Evolutionary conservation across 1,140 invertebrate genomes (phyloP), one percentile per base, ranked within the genome.

Genomic region (Brachionus rotundiformis): DNA sequence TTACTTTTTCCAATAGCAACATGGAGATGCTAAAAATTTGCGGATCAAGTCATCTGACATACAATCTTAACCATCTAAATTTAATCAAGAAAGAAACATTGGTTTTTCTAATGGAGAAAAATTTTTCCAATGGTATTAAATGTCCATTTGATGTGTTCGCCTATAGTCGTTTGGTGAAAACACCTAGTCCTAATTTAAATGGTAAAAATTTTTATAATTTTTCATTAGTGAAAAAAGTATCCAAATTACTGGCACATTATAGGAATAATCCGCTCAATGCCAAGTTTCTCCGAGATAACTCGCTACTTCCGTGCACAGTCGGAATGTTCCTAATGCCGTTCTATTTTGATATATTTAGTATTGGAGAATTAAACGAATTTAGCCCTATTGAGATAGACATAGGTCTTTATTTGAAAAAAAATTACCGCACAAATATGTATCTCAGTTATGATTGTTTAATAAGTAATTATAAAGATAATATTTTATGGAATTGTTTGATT

Each of bases 291-390:
- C 19, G 47, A 54, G 36, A 63, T 7, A 59, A 59, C 16, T 33
- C 16, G 8, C 29, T 79, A 23, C 23, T 79, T 23, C 76, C 76
- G 3, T 39, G 19, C n/a, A 39, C 23, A 59, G 76, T 79, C 8
- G 36, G 76, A n/a, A 39, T 59, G 47, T 79, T 79, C 4, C 25
- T 79, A 31, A 79, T 63, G 47, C 76, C 76, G 11, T 63, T 79
- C 5, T 79, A 59, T 36, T 79, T 79, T 39, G 76, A 79, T 13
- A 79, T 79, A 19, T 63, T 79, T 54, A 79, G 29, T n/a, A 59
- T 54, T 10, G 8, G 47, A 0, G 76, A 79, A 63, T 25, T 79
- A n/a, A 36, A 41, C 36, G 29, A 54, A n/a, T 63, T 79, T 13
- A 63, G 33, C n/a, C n/a, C 19, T 19, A 59, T 59, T 4, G 59